A percentile compares a stretch with the other conserved stretches of the same genome.
phyloP scores from a whole-genome alignment of 2,113 vertebrate genomes.

The Oreochromis spilurus region DNA sequence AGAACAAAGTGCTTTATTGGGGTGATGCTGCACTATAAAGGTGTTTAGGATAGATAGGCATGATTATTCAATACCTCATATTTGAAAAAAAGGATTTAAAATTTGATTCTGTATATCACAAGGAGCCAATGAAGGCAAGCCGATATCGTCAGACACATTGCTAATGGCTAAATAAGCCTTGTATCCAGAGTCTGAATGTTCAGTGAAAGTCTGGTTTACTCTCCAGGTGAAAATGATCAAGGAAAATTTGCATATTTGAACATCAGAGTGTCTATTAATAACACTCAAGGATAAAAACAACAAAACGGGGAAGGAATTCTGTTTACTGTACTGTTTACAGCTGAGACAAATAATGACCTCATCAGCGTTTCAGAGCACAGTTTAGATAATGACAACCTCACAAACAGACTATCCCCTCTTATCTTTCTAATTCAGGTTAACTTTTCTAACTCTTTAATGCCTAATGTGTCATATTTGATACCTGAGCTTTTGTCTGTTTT shows the following conservation, averaged over 20 bases:
- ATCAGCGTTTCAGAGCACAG: background rate
- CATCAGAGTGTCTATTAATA: background rate
- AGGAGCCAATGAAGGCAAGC: background rate
- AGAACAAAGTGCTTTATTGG: background rate
- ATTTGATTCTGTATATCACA: accelerated
- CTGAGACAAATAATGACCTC: background rate
- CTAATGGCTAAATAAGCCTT: background rate
- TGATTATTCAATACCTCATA: background rate
- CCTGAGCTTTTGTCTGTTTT: background rate
- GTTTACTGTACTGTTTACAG: background rate
- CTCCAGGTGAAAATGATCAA: background rate
- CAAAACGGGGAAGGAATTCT: background rate
- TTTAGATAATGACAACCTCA: background rate
- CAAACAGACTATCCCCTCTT: background rate
- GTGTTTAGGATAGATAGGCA: background rate
- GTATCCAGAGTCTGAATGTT: slow-evolving; percentile 22
- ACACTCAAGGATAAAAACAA: background rate
- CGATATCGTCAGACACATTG: background rate
- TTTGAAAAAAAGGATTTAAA: background rate
- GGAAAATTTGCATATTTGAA: background rate
- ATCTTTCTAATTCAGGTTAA: background rate
- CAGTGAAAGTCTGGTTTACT: background rate
- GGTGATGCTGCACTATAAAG: background rate
- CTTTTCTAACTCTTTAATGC: background rate
- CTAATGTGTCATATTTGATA: background rate